Conservation (phyloP, 1,140 invertebrate species). For the Caerostris extrusa region DNA sequence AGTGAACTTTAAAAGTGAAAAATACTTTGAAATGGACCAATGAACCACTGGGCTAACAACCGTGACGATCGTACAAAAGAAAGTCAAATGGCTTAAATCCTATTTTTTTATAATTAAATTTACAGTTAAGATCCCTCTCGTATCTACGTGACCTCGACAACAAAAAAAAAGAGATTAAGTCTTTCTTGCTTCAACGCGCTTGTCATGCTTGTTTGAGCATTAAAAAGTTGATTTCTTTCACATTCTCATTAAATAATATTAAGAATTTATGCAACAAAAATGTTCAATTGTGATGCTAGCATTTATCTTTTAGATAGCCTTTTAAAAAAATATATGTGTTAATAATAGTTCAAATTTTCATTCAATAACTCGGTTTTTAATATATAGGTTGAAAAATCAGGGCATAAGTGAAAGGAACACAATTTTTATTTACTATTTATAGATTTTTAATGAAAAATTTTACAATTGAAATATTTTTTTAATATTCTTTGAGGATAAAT, state of each 20-base stretch:
- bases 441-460: not conserved
- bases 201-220: not conserved
- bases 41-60: not conserved
- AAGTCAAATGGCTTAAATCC: not conserved
- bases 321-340: not conserved
- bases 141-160: not conserved
- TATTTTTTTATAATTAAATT: conserved; percentile 15
- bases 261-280: not conserved
- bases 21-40: not conserved
- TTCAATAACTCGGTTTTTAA: not conserved
- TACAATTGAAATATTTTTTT: not conserved
- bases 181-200: not conserved
- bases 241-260: not conserved
- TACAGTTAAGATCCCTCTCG: not conserved
- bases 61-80: not conserved
- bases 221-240: not conserved
- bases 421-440: not conserved
- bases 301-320: not conserved
- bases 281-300: not conserved
- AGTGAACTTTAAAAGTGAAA: not conserved
- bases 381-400: not conserved
- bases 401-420: not conserved
- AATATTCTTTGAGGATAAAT: no score
- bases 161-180: not conserved
- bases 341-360: not conserved